Evolutionary conservation across 2,888 invertebrate species (phyloP).

Genomic region (Mimachlamys varia): DNA sequence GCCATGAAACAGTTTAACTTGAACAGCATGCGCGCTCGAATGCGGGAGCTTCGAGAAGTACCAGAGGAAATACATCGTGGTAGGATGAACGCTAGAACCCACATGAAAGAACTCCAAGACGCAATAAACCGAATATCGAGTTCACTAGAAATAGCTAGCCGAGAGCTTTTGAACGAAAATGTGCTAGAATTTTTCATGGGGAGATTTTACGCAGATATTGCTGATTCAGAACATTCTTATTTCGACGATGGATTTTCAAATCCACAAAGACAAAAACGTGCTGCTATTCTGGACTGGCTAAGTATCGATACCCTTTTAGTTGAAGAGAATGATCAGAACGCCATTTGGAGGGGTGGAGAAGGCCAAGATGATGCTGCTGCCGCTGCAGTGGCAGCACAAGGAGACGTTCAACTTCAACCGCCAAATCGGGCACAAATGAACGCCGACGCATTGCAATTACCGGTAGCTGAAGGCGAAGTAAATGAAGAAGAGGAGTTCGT

Average conservation of each 20-base stretch:
- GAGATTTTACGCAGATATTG: constrained; percentile 36
- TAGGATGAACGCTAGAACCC: constrained; percentile 41
- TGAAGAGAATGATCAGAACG: neutral
- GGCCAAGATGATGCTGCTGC: neutral
- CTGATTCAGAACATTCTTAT: neutral
- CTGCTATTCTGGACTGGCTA: constrained; percentile 67
- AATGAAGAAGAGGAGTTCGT: constrained; percentile 60
- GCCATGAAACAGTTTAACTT: constrained; percentile 60
- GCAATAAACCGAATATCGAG: constrained; percentile 40
- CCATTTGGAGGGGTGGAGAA: neutral
- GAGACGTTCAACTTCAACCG: neutral
- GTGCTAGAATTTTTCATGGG: constrained; percentile 54
- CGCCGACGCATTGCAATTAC: neutral
- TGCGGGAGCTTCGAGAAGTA: neutral
- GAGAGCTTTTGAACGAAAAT: constrained; percentile 60
- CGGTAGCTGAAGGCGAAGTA: constrained; percentile 50
- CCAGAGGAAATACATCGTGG: constrained; percentile 35
- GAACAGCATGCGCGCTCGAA: constrained; percentile 31
- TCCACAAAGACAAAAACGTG: constrained; percentile 40
- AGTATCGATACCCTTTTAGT: constrained; percentile 55
- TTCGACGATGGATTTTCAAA: neutral
- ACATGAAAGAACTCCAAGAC: constrained; percentile 34
- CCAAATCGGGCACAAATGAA: neutral
- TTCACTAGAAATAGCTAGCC: constrained; percentile 53
- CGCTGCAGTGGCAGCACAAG: neutral